Evolutionary conservation across 1,140 invertebrate species (phyloP), one percentile per base, ranked within the genome.

Genomic region (Heliothis virescens): DNA sequence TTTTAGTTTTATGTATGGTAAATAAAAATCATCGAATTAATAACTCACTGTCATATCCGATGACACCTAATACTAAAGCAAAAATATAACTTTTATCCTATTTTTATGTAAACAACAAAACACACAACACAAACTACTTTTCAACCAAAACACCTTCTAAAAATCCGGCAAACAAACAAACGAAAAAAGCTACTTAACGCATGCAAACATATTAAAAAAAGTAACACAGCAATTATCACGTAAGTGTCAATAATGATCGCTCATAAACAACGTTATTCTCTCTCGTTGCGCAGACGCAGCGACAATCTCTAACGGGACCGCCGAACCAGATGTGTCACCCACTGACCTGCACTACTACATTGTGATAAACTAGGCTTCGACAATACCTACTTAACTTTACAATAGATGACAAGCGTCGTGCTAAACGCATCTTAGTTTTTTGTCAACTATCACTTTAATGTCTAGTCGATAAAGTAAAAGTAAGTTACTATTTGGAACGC

Each of bases 251-350:
- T 21, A 67, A 21, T 41, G 3, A 48, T 48, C 41, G 29, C 41
- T 48, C 18, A 67, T 67, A 67, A 67, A 67, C 63, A 67, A 48
- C 41, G 16, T 48, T 48, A 48, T 48, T 67, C 11, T 18, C 2
- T 18, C 15, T 26, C n/a, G 1, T 5, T 16, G 63, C 63, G 63
- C 41, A 48, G 3, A 41, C 63, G 63, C 62, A 63, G 34, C 48
- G 67, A 50, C 1, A 50, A n/a, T 26, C 21, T 26, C 34, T 82
- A 82, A 82, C 80, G 75, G 80, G 18, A 67, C 71, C 16, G 12
- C 7, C 62, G 80, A 60, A 69, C 80, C 18, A 82, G 67, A 82
- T 79, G 60, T 79, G 80, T 82, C 80, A 69, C 75, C 80, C 60
- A 82, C 80, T 82, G 71, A 82, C 80, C 75, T 34, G 3, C 47